Percentiles rank a stretch among this genome's conserved stretches.
Conservation (phyloP, 2,888 invertebrate genomes). For the Arge pagana region DNA sequence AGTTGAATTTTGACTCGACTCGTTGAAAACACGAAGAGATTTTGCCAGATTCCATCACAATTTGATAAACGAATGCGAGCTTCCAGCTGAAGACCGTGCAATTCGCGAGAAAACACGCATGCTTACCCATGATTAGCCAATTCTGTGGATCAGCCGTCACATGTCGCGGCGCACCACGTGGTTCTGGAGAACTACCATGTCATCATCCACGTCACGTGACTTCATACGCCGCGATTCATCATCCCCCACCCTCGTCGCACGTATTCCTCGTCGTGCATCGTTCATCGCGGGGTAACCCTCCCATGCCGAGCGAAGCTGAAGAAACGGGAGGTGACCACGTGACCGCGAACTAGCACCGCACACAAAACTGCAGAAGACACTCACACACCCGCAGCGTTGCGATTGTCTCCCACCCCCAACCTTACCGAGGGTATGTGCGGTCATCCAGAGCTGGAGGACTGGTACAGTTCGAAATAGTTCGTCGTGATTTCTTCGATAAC, state of each 20-base stretch:
- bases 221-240: constrained; percentile 1
- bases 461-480: background rate
- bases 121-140: no score
- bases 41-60: no score
- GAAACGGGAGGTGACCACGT: constrained; percentile 33
- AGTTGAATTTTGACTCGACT: no score
- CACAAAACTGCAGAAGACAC: constrained; percentile 35
- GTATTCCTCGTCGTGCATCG: background rate
- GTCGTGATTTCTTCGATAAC: background rate
- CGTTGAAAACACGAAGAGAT: no score
- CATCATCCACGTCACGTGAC: constrained; percentile 12
- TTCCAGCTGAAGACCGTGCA: no score
- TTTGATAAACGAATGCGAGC: no score
- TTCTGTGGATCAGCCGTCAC: background rate
- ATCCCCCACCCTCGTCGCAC: background rate
- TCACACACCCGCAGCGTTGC: constrained; percentile 1
- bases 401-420: background rate
- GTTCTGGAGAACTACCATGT: background rate
- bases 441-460: background rate
- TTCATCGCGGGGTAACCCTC: background rate
- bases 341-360: constrained; percentile 40
- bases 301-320: background rate
- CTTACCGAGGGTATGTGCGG: no score
- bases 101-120: no score
- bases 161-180: background rate